These are phyloP conservation scores for Scophthalmus maximus DNA, from an alignment of 2,113 vertebrate genomes.

Conservation along the genomic window DNA sequence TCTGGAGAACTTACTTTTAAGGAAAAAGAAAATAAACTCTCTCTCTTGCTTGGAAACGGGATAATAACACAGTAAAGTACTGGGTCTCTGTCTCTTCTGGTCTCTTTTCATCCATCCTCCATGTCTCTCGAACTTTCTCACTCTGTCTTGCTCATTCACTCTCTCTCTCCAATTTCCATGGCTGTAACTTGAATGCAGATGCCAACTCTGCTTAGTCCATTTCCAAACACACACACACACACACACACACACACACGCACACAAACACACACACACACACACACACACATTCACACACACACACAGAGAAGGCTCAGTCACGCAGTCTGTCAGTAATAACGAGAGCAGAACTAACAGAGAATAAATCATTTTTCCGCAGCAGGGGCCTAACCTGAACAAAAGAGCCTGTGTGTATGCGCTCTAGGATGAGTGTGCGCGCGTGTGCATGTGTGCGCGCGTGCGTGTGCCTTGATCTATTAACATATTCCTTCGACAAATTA, in stretches of 20 bases:
- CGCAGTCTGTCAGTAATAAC: constrained; percentile 68
- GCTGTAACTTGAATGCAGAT: constrained; percentile 57
- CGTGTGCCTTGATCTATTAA: constrained; percentile 48
- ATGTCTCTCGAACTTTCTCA: constrained; percentile 25
- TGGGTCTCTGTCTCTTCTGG: background rate
- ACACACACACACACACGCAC: background rate
- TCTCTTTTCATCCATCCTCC: constrained; percentile 12
- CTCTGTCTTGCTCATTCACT: constrained; percentile 41
- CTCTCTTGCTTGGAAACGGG: constrained; percentile 39
- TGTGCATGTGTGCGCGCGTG: constrained; percentile 4
- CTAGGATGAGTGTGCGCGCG: background rate
- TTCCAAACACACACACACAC: constrained; percentile 4
- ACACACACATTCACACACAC: constrained; percentile 33
- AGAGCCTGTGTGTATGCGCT: constrained; percentile 66
- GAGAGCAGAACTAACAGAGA: constrained; percentile 69
- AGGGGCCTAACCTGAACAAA: constrained; percentile 65
- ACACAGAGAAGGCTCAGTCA: constrained; percentile 51
- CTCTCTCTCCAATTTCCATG: constrained; percentile 58
- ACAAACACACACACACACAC: constrained; percentile 8
- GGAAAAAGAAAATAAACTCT: background rate
- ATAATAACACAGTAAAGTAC: constrained; percentile 22
- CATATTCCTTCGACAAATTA: constrained; percentile 57
- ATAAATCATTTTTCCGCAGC: constrained; percentile 76
- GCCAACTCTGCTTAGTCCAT: constrained; percentile 63
- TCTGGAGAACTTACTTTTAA: background rate